A percentile compares a stretch with the other conserved stretches of the same genome.
These are phyloP conservation scores for Calidris pygmaea DNA, from an alignment of 2,113 vertebrate genomes.

Conservation along the genomic window DNA sequence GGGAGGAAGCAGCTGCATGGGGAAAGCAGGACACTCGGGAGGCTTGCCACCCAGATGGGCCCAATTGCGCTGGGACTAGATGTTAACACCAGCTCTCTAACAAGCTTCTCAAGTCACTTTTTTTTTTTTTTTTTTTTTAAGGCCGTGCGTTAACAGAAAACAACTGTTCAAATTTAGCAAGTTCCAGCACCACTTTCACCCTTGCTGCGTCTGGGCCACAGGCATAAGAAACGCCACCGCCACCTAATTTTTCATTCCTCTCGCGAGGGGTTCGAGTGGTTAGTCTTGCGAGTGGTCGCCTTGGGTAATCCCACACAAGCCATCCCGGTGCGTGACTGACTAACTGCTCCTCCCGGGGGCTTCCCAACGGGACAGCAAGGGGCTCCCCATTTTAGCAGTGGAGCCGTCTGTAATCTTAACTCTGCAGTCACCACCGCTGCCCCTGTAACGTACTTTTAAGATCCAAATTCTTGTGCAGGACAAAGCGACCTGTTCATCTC, in stretches of 20 bases:
- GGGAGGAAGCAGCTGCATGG: background rate
- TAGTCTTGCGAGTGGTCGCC: background rate
- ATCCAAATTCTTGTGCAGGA: conserved; percentile 69
- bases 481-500: conserved; percentile 41
- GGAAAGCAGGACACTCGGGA: background rate
- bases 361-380: background rate
- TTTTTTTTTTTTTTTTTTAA: conserved; percentile 42
- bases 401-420: background rate
- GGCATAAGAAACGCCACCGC: background rate
- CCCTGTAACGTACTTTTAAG: conserved; percentile 40
- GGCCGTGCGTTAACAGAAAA: conserved; percentile 42
- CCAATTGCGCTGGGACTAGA: background rate
- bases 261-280: background rate
- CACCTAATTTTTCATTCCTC: conserved; percentile 13
- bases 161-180: conserved; percentile 46
- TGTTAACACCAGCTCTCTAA: conserved; percentile 18
- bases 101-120: conserved; percentile 11
- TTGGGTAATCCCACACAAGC: background rate
- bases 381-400: background rate
- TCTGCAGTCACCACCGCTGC: background rate
- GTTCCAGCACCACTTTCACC: conserved; percentile 34
- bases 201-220: background rate
- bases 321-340: background rate
- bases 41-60: background rate
- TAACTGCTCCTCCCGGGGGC: background rate